phyloP scores from a whole-genome alignment of 2,113 vertebrate species.

The Phoenicopterus ruber region DNA sequence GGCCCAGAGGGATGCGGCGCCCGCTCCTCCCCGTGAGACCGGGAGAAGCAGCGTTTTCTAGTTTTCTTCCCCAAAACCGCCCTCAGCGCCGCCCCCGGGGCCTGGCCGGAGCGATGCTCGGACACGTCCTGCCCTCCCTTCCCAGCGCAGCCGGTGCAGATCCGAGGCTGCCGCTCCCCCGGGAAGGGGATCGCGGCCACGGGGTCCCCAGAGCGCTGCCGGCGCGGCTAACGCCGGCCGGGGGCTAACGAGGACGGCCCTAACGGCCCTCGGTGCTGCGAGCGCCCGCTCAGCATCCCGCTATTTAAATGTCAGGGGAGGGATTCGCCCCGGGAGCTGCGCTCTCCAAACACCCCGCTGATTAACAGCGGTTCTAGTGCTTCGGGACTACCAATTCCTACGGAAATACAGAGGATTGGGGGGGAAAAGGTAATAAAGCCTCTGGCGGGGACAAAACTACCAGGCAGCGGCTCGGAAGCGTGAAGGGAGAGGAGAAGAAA shows the following conservation, averaged over 20 bases:
- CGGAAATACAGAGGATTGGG: background rate
- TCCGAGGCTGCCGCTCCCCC: background rate
- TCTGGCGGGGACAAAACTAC: background rate
- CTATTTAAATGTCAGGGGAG: background rate
- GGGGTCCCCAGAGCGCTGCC: no score
- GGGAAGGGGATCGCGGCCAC: background rate
- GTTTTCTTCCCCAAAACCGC: background rate
- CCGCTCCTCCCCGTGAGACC: fast-evolving
- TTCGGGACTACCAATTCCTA: background rate
- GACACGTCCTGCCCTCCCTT: no score
- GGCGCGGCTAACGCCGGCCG: background rate
- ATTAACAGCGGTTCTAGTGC: no score
- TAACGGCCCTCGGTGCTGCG: background rate
- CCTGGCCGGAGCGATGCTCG: no score
- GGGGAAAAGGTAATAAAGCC: background rate
- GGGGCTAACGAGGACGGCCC: background rate
- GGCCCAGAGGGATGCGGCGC: no score
- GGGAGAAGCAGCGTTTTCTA: background rate
- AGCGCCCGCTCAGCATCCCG: background rate
- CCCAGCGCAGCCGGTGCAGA: no score
- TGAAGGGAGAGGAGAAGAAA: background rate
- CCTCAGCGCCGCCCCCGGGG: background rate
- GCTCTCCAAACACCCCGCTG: background rate
- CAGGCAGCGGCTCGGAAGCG: background rate
- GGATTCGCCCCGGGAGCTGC: background rate